Conservation (phyloP, 2,888 invertebrate genomes). For the Scaptomyza tumidula region DNA sequence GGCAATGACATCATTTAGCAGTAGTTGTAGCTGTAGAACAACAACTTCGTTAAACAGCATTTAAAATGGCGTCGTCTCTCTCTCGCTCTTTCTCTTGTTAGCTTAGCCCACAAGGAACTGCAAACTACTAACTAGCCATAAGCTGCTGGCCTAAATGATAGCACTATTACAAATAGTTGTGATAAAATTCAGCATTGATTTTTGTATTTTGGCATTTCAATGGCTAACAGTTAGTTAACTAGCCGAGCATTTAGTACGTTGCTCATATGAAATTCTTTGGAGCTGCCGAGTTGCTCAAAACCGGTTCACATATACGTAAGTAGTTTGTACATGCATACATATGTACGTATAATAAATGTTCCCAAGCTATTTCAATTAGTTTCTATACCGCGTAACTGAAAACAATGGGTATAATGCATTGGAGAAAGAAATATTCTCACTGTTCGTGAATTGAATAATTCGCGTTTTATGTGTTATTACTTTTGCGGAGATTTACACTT, state of each 20-base stretch:
- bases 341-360: constrained; percentile 53
- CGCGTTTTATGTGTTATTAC: too few species aligned
- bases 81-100: not conserved
- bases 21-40: constrained; percentile 34
- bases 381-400: constrained; percentile 46
- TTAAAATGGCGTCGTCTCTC: constrained; percentile 61
- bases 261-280: constrained; percentile 43
- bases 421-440: too few species aligned
- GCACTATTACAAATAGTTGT: constrained; percentile 17
- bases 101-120: constrained; percentile 21
- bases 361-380: constrained; percentile 69
- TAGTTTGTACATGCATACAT: not conserved
- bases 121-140: constrained; percentile 19
- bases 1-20: constrained; percentile 74
- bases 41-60: constrained; percentile 39
- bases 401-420: not conserved
- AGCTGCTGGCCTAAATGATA: constrained; percentile 42
- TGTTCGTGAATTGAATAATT: too few species aligned
- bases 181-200: constrained; percentile 37
- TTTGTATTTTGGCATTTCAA: constrained; percentile 32
- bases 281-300: constrained; percentile 44
- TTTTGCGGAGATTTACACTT: too few species aligned
- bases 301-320: constrained; percentile 54
- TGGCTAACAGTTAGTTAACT: constrained; percentile 47
- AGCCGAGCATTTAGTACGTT: constrained; percentile 18